Evolutionary conservation across 2,113 vertebrate genomes (phyloP).

Genomic region (Tangachromis dhanisi): DNA sequence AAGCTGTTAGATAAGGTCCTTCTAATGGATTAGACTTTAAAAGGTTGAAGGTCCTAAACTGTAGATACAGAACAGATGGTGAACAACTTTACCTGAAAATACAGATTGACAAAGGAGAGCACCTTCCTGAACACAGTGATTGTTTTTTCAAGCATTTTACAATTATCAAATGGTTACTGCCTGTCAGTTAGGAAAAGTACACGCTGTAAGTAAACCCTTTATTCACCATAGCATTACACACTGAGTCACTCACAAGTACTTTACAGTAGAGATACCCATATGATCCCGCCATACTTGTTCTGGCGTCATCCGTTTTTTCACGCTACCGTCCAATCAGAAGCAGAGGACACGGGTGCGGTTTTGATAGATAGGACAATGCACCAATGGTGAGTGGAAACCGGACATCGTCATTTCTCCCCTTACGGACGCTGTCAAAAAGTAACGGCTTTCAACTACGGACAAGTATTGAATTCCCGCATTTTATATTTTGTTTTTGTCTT

Average conservation of each 20-base stretch:
- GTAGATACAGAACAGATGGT: neutral
- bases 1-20: neutral
- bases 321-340: slow-evolving; percentile 25
- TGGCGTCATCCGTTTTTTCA: neutral
- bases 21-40: neutral
- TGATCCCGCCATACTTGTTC: neutral
- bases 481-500: neutral
- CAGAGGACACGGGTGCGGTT: neutral
- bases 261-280: neutral
- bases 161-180: neutral
- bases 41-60: neutral
- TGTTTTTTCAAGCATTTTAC: neutral
- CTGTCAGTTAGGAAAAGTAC: neutral
- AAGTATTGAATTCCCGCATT: slow-evolving; percentile 65
- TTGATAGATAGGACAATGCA: slow-evolving; percentile 29
- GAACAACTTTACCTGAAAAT: neutral
- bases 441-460: slow-evolving; percentile 75
- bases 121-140: neutral
- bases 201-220: neutral
- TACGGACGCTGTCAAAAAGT: neutral
- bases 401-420: neutral
- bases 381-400: slow-evolving; percentile 12
- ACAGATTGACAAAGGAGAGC: neutral
- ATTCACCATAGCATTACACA: neutral
- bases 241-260: neutral